phyloP scores from a whole-genome alignment of 2,113 vertebrate genomes.

The Hypomesus transpacificus region DNA sequence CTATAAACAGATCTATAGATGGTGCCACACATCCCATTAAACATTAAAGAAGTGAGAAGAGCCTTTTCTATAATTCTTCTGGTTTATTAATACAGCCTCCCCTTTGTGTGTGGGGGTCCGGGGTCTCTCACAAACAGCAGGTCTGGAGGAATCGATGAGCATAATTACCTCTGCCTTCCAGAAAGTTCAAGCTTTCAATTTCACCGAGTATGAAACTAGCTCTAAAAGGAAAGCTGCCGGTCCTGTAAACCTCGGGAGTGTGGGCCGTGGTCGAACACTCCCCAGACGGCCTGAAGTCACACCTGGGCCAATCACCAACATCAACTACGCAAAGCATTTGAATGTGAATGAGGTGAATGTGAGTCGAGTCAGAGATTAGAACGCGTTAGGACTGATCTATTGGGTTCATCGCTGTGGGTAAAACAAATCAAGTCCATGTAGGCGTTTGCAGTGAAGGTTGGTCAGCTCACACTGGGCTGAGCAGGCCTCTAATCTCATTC shows the following conservation, averaged over 20 bases:
- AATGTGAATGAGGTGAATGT: too few relatives aligned
- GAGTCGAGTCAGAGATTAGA: too few relatives aligned
- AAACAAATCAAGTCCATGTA: background rate
- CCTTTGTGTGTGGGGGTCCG: constrained; percentile 23
- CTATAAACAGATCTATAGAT: background rate
- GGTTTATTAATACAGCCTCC: constrained; percentile 32
- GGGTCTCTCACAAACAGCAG: constrained; percentile 27
- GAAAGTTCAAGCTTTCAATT: constrained; percentile 62
- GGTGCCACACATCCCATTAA: background rate
- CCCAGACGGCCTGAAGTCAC: too few relatives aligned
- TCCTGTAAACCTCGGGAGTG: background rate
- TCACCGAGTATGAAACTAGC: constrained; percentile 53
- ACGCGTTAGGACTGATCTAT: too few relatives aligned
- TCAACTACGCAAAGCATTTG: too few relatives aligned
- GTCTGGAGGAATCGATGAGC: constrained; percentile 31
- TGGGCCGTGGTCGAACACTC: too few relatives aligned
- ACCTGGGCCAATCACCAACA: too few relatives aligned
- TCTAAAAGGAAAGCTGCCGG: constrained; percentile 60
- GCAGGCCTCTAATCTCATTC: constrained; percentile 45
- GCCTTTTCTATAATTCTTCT: constrained; percentile 28
- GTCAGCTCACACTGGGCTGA: constrained; percentile 17
- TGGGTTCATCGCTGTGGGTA: background rate
- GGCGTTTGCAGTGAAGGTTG: background rate
- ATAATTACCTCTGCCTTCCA: constrained; percentile 55
- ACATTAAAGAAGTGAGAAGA: constrained; percentile 4